phyloP scores from a whole-genome alignment of 2,888 invertebrate genomes.

The Rosalia funebris region DNA sequence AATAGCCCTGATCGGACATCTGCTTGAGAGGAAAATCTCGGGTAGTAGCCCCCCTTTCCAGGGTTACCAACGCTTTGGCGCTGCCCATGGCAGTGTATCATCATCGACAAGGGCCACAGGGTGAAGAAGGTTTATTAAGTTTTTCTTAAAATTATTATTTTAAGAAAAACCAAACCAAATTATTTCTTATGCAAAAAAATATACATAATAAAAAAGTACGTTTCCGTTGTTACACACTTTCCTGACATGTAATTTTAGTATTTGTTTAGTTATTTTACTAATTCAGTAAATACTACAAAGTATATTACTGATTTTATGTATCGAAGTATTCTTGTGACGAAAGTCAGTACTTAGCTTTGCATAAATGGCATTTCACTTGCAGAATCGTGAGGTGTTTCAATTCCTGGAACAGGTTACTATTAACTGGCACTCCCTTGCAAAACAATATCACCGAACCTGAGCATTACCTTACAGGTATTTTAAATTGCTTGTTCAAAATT shows the following conservation, averaged over 20 bases:
- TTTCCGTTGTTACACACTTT: no score
- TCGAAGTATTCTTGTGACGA: no score
- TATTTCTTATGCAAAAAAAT: no score
- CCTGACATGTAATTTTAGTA: no score
- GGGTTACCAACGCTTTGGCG: conserved; percentile 73
- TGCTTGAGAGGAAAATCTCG: conserved; percentile 73
- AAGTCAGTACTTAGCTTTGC: no score
- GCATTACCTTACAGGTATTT: conserved; percentile 67
- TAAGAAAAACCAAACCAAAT: no score
- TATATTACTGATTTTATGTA: no score
- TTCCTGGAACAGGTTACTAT: conserved; percentile 68
- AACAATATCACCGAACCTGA: conserved; percentile 79
- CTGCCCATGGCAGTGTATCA: conserved; percentile 76
- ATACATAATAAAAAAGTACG: no score
- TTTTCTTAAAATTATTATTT: background rate
- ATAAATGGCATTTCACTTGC: no score
- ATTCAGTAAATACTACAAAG: no score
- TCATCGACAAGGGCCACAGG: conserved; percentile 78
- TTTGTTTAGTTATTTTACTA: no score
- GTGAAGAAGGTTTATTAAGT: conserved; percentile 72
- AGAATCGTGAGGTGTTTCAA: conserved; percentile 63
- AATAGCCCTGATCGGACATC: conserved; percentile 85
- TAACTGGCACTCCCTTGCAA: conserved; percentile 81
- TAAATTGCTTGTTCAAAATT: no score
- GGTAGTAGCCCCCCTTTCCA: conserved; percentile 74